Conservation (phyloP, 2,113 vertebrate genomes). For the Aphyosemion australe region DNA sequence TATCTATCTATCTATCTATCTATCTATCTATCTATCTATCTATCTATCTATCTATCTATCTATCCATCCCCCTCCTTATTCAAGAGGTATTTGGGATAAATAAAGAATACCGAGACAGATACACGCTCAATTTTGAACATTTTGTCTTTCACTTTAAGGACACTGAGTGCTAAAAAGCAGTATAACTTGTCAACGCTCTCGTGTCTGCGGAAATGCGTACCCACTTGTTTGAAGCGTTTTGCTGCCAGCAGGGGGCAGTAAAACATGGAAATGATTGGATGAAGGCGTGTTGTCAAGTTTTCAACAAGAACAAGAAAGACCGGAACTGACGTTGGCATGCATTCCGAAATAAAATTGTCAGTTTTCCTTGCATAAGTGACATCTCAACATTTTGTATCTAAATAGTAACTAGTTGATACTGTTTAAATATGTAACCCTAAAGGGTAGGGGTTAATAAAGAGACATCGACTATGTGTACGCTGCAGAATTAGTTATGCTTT, state of each 20-base stretch:
- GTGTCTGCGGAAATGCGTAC: slow-evolving; percentile 19
- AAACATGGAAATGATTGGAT: not conserved
- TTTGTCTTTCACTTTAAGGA: not conserved
- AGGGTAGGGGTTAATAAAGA: too few species aligned
- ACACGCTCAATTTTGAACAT: too few species aligned
- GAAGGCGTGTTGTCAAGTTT: slow-evolving; percentile 18
- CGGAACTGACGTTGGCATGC: not conserved
- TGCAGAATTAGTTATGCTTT: slow-evolving; percentile 8
- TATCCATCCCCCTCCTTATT: too few species aligned
- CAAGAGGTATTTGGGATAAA: too few species aligned
- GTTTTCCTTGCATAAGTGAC: not conserved
- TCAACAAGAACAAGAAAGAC: not conserved
- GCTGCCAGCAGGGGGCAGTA: slow-evolving; percentile 44
- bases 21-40: slow-evolving; percentile 16
- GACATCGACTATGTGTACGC: not conserved
- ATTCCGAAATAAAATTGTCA: not conserved
- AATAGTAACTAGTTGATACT: not conserved
- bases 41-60: not conserved
- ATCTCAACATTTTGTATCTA: not conserved
- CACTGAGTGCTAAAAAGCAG: not conserved
- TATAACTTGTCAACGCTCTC: not conserved
- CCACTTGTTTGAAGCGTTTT: not conserved
- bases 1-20: slow-evolving; percentile 4
- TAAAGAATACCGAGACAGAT: too few species aligned
- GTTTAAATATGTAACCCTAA: too few species aligned